These are phyloP conservation scores for Phasianus colchicus DNA, from an alignment of 2,113 vertebrate genomes.

Conservation along the genomic window DNA sequence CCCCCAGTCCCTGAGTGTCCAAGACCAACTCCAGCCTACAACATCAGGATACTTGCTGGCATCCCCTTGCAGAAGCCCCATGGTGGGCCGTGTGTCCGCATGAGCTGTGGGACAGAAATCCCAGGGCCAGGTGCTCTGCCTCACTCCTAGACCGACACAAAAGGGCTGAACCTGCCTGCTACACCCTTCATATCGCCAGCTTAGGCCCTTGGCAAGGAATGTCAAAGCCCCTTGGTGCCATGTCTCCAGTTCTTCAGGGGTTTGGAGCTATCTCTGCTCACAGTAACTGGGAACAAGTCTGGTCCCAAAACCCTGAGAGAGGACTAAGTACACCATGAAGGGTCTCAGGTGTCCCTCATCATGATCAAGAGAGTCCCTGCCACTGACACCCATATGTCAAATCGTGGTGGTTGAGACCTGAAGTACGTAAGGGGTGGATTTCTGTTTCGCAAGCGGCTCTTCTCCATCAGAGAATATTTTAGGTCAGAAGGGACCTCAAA, in stretches of 20 bases:
- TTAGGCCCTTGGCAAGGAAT: not conserved
- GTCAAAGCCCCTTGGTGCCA: not conserved
- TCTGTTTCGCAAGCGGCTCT: not conserved
- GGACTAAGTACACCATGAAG: not conserved
- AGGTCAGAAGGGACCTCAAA: too few species aligned
- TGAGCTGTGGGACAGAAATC: not conserved
- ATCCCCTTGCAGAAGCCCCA: not conserved
- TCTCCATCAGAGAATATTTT: not conserved
- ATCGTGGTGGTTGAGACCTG: not conserved
- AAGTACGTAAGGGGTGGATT: not conserved
- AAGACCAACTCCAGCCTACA: not conserved
- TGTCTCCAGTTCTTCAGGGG: accelerated
- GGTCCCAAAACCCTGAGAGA: not conserved
- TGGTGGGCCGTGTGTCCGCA: not conserved
- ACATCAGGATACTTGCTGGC: not conserved
- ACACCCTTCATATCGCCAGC: not conserved
- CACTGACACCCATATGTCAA: accelerated
- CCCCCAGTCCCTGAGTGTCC: not conserved
- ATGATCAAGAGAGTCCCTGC: not conserved
- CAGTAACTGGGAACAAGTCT: not conserved
- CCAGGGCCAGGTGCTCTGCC: too few species aligned
- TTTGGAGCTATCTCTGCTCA: not conserved
- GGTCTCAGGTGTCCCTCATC: not conserved
- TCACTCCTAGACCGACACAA: not conserved
- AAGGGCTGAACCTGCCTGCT: not conserved